A percentile compares a stretch with the other conserved stretches of the same genome.
phyloP scores from a whole-genome alignment of 2,797 vertebrate species.

The Picus viridis region DNA sequence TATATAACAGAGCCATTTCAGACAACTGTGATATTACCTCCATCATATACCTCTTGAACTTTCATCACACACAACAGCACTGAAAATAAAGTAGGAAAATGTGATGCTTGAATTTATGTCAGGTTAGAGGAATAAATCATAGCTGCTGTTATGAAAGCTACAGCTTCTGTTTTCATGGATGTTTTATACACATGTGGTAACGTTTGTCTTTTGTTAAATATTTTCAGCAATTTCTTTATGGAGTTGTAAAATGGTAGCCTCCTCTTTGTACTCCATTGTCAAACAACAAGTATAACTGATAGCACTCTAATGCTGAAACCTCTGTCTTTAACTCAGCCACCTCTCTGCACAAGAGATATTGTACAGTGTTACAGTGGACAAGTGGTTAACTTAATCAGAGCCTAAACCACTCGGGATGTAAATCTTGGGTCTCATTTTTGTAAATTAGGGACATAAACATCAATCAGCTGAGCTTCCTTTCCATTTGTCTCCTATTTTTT shows the following conservation, averaged over 20 bases:
- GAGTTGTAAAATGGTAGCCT: constrained; percentile 54
- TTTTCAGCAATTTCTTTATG: constrained; percentile 72
- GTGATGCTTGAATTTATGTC: constrained; percentile 70
- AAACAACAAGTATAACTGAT: constrained; percentile 20
- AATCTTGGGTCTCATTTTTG: constrained; percentile 14
- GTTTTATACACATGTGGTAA: constrained; percentile 72
- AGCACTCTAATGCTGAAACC: not conserved
- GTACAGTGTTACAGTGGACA: not conserved
- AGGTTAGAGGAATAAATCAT: constrained; percentile 73
- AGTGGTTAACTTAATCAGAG: constrained; percentile 45
- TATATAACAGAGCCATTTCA: constrained; percentile 61
- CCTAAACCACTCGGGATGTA: constrained; percentile 27
- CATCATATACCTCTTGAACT: constrained; percentile 67
- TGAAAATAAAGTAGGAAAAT: constrained; percentile 74
- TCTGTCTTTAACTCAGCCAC: constrained; percentile 4
- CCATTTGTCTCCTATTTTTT: constrained; percentile 43
- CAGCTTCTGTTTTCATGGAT: constrained; percentile 69
- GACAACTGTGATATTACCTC: constrained; percentile 44
- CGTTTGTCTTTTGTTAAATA: constrained; percentile 72
- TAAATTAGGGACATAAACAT: constrained; percentile 60
- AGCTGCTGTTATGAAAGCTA: constrained; percentile 61
- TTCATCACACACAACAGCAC: constrained; percentile 50
- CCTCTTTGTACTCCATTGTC: constrained; percentile 8
- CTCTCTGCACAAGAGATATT: not conserved
- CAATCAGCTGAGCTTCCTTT: constrained; percentile 31